Conservation (phyloP, 2,888 invertebrate species). For the Phragmatobia fuliginosa region DNA sequence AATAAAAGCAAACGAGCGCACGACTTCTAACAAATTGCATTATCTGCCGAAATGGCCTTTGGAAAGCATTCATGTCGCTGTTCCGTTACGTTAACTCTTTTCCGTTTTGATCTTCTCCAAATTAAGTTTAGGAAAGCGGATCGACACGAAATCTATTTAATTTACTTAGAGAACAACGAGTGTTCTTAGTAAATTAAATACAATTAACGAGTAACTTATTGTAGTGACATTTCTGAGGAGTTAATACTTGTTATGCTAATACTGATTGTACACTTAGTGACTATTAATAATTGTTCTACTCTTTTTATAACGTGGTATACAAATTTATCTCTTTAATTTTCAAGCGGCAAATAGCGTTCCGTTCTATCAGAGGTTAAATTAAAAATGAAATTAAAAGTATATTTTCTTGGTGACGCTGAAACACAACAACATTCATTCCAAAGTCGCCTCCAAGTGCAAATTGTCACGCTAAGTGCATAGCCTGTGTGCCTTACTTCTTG, state of each 20-base stretch:
- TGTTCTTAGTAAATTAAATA: constrained; percentile 45
- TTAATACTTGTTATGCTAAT: not conserved
- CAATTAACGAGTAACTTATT: constrained; percentile 40
- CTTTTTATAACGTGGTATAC: constrained; percentile 46
- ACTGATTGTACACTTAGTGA: constrained; percentile 27
- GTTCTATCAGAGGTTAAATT: constrained; percentile 54
- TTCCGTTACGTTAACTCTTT: constrained; percentile 63
- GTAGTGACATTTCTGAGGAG: constrained; percentile 37
- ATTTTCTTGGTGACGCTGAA: constrained; percentile 51
- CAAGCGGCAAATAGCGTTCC: constrained; percentile 44
- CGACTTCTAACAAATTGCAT: constrained; percentile 79
- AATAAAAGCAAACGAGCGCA: constrained; percentile 77
- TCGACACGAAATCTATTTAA: constrained; percentile 26
- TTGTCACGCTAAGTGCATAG: constrained; percentile 54
- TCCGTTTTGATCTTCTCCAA: constrained; percentile 58
- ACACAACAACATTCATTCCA: constrained; percentile 63
- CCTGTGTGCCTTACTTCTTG: constrained; percentile 37
- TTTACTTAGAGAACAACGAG: constrained; percentile 12
- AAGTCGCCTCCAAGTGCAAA: constrained; percentile 53
- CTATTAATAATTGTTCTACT: constrained; percentile 47
- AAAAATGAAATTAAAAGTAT: constrained; percentile 54
- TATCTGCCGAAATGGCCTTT: constrained; percentile 72
- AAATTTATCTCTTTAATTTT: constrained; percentile 52
- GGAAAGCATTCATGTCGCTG: constrained; percentile 66
- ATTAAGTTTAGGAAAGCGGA: constrained; percentile 55